Evolutionary conservation across 2,113 vertebrate species (phyloP).

Genomic region (Taxidea taxus): DNA sequence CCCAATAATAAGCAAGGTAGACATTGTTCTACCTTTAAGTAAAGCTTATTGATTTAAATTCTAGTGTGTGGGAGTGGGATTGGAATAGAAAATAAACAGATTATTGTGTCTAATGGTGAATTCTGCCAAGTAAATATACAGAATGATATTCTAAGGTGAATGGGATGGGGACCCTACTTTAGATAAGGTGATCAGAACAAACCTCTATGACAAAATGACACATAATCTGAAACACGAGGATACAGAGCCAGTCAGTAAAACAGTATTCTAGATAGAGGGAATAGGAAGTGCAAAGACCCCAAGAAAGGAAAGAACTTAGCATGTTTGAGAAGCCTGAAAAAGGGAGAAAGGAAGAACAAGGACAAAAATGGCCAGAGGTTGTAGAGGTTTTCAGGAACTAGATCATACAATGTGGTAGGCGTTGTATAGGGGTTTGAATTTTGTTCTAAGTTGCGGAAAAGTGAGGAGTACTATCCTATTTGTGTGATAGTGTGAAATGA

Average conservation of each 20-base stretch:
- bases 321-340: background rate
- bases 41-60: background rate
- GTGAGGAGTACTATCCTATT: background rate
- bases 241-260: background rate
- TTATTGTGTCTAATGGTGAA: background rate
- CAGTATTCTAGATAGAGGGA: background rate
- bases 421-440: background rate
- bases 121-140: background rate
- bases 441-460: conserved; percentile 19
- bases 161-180: background rate
- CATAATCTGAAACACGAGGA: background rate
- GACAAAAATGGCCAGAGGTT: background rate
- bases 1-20: background rate
- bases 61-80: background rate
- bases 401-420: background rate
- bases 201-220: background rate
- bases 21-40: background rate
- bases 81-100: background rate
- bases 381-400: background rate
- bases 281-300: background rate
- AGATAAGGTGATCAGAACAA: background rate
- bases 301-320: background rate
- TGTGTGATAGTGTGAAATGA: background rate
- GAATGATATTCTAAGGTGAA: background rate
- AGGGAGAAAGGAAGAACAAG: background rate